These are phyloP conservation scores for Oreocharis arfaki DNA, from an alignment of 2,113 vertebrate genomes.

Conservation along the genomic window DNA sequence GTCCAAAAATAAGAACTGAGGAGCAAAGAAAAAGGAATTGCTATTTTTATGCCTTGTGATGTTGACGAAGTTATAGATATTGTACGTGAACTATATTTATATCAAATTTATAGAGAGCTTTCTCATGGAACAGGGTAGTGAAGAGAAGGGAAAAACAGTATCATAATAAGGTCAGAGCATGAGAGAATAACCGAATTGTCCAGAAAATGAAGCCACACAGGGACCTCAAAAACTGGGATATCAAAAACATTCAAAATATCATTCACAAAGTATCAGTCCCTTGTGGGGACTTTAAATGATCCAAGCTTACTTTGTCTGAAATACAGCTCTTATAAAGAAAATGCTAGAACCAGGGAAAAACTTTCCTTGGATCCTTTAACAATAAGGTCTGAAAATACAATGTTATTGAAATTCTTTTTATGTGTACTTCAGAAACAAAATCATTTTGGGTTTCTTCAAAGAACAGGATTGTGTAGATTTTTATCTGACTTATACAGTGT, in stretches of 20 bases:
- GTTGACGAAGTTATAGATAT: not conserved
- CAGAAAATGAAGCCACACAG: slow-evolving; percentile 13
- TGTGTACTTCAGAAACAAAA: slow-evolving; percentile 13
- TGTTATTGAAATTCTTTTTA: slow-evolving; percentile 24
- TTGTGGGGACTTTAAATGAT: slow-evolving; percentile 34
- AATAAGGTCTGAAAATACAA: not conserved
- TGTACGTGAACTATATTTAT: not conserved
- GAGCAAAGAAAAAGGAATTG: not conserved
- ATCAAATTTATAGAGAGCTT: not conserved
- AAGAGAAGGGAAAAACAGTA: slow-evolving; percentile 5
- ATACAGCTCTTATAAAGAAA: slow-evolving; percentile 27
- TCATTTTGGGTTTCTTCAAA: not conserved
- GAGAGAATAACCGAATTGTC: slow-evolving; percentile 39
- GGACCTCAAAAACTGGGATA: slow-evolving; percentile 26
- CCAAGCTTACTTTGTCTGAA: slow-evolving; percentile 26
- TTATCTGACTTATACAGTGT: slow-evolving; percentile 25
- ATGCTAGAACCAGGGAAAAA: slow-evolving; percentile 1
- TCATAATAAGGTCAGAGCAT: slow-evolving; percentile 32
- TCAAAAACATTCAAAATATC: slow-evolving; percentile 16
- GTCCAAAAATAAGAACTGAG: not conserved
- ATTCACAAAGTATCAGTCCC: slow-evolving; percentile 31
- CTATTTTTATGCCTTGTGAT: not conserved
- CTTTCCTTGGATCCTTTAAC: slow-evolving; percentile 7
- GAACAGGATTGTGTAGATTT: slow-evolving; percentile 13
- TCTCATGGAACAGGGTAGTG: not conserved